phyloP scores from a whole-genome alignment of 2,113 vertebrate species.

The Pogonocichla stellata region DNA sequence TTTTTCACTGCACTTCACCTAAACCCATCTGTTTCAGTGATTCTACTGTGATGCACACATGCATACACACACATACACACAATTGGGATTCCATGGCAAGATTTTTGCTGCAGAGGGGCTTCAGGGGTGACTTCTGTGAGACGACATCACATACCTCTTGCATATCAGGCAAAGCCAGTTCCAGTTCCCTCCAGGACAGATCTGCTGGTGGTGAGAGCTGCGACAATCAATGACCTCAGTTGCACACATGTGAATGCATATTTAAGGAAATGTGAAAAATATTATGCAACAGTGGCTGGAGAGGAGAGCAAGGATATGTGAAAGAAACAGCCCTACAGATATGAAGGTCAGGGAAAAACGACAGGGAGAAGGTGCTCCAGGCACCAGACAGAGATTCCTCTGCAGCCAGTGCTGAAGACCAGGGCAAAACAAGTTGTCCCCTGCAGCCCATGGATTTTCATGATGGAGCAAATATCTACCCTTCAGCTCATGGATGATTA shows the following conservation, averaged over 20 bases:
- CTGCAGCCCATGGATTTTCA: not conserved
- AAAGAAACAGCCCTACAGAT: not conserved
- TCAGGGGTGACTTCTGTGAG: not conserved
- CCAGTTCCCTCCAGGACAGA: not conserved
- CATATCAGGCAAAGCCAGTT: not conserved
- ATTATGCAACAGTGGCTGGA: not conserved
- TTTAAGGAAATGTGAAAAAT: not conserved
- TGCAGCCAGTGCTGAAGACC: fast-evolving
- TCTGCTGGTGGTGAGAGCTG: not conserved
- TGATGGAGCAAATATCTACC: not conserved
- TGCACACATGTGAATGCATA: not conserved
- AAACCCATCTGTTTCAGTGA: not conserved
- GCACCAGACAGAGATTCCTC: not conserved
- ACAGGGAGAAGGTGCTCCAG: not conserved
- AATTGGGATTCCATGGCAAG: not conserved
- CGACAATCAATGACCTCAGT: not conserved
- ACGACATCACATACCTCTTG: not conserved
- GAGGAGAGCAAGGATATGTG: fast-evolving
- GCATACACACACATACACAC: too few relatives aligned
- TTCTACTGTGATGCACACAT: not conserved
- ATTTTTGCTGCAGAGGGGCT: not conserved
- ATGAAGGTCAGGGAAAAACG: not conserved
- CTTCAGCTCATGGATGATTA: not conserved
- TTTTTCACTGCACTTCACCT: not conserved
- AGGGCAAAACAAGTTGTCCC: not conserved